phyloP scores from a whole-genome alignment of 2,797 vertebrate species.

The Oophaga sylvatica region DNA sequence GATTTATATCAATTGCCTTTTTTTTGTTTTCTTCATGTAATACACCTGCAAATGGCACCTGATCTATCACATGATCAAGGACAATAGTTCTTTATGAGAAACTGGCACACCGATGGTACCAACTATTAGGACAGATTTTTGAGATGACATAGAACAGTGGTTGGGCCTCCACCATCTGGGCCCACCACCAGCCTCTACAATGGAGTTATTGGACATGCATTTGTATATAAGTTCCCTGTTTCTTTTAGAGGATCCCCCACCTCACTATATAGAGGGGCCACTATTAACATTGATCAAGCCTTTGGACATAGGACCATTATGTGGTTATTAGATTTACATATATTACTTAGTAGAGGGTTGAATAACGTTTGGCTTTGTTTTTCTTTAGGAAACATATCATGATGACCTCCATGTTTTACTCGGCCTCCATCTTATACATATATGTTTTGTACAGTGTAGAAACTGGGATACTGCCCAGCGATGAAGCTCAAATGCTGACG shows the following conservation, averaged over 20 bases:
- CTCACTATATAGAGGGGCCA: neutral
- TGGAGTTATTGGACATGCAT: neutral
- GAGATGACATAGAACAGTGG: neutral
- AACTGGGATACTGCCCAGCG: slow-evolving; percentile 65
- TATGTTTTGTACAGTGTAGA: neutral
- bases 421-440: slow-evolving; percentile 62
- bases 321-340: neutral
- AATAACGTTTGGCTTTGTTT: slow-evolving; percentile 1
- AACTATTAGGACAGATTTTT: neutral
- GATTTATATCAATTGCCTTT: no score
- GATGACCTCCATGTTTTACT: slow-evolving; percentile 67
- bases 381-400: slow-evolving; percentile 20
- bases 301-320: neutral
- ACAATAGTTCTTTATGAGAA: neutral
- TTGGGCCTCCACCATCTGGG: neutral
- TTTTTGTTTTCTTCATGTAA: no score
- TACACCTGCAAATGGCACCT: neutral
- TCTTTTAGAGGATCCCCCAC: neutral
- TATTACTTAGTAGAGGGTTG: neutral
- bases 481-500: slow-evolving; percentile 55
- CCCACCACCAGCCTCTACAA: neutral
- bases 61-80: neutral
- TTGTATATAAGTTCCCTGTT: neutral
- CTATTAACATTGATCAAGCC: neutral
- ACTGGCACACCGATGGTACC: neutral